Evolutionary conservation across 2,888 invertebrate species (phyloP), one percentile per base, ranked within the genome.

Genomic region (Sthenelais limicola): DNA sequence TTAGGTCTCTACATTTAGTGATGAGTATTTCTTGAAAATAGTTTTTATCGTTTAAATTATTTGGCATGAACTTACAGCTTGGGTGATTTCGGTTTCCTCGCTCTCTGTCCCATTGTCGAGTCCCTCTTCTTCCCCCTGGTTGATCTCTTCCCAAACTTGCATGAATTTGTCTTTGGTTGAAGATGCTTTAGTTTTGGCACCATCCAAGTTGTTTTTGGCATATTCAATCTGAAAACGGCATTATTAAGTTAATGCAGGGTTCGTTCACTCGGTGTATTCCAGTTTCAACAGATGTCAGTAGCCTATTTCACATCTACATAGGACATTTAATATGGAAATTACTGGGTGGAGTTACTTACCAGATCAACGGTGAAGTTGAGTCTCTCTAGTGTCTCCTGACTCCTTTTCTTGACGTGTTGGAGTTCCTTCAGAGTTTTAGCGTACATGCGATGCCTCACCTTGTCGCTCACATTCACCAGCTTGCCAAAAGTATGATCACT

Each of bases 351-450:
- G 7, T 30, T 1, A 74, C 82, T 75, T 77, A 85, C 84, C 81
- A 85, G 73, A 71, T 84, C 81, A 47, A 84, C 81, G 69, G 83
- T 83, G 72, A 81, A 81, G 74, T 80, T 79, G 1, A 85, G 80
- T 48, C 79, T 81, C n/a, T 80, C 79, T 18, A 84, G 58, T 32
- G 81, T 79, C 62, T 84, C 84, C 73, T 78, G 76, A 67, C 82
- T 83, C 18, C 82, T 76, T 18, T 78, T 66, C 74, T 83, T 82
- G 7, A 83, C 78, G 24, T 76, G 78, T 33, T 74, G 79, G 62
- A 84, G 73, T 21, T 85, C 82, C 32, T 73, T 79, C 80, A 84
- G 79, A 15, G 85, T 83, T 21, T 80, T 76, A 30, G 78, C 79
- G 78, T 81, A 84, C 82, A 85, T 81, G 30, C 84, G 78, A 38